Evolutionary conservation across 53 echinoderm and acorn worm genomes (phyloP).

Genomic region (Luidia sarsii): DNA sequence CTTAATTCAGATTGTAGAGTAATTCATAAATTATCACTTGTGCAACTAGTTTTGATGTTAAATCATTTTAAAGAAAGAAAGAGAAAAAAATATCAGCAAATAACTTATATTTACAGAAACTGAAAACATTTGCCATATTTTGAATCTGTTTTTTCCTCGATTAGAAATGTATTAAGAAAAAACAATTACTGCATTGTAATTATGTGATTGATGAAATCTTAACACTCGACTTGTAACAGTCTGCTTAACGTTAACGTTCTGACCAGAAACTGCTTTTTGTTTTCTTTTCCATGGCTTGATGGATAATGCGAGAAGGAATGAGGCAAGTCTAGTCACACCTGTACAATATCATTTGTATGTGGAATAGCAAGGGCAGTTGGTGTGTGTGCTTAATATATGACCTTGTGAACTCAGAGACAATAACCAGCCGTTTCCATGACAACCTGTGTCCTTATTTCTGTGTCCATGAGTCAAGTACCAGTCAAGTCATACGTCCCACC

Average conservation of each 20-base stretch:
- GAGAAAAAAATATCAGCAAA: slow-evolving; percentile 26
- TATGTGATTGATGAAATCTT: not conserved
- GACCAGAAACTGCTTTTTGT: slow-evolving; percentile 40
- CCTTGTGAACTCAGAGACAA: slow-evolving; percentile 56
- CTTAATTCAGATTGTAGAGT: slow-evolving; percentile 26
- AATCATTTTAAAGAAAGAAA: too few species aligned
- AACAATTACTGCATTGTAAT: not conserved
- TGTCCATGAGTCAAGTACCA: slow-evolving; percentile 14
- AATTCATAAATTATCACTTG: slow-evolving; percentile 25
- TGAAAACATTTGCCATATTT: slow-evolving; percentile 19
- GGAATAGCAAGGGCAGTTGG: slow-evolving; percentile 30
- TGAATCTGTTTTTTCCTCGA: slow-evolving; percentile 7
- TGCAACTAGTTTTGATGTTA: slow-evolving; percentile 49
- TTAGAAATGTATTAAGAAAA: slow-evolving; percentile 37
- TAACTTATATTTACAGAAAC: slow-evolving; percentile 51
- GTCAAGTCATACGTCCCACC: too few species aligned
- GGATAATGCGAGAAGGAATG: slow-evolving; percentile 14
- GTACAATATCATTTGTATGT: slow-evolving; percentile 29
- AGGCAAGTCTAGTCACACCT: slow-evolving; percentile 57
- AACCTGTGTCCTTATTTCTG: slow-evolving; percentile 47
- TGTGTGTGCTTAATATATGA: slow-evolving; percentile 64
- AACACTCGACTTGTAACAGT: slow-evolving; percentile 13
- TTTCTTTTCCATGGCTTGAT: slow-evolving; percentile 47
- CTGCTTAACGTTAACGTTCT: slow-evolving; percentile 4
- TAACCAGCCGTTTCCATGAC: slow-evolving; percentile 7